Conservation (phyloP, 2,888 invertebrate genomes). For the Cephus nigrinus region DNA sequence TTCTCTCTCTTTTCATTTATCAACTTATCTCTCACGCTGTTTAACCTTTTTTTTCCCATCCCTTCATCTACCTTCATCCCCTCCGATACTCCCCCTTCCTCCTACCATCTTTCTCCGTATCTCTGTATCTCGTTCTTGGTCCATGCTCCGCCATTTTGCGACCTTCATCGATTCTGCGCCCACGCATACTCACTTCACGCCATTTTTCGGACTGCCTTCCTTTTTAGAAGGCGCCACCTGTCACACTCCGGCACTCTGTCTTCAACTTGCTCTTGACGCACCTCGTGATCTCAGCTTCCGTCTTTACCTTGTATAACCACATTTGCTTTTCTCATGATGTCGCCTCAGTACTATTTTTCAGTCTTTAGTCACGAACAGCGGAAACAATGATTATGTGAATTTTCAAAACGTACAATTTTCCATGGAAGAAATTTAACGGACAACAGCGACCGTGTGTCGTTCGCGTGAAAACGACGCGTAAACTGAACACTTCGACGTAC, state of each 20-base stretch:
- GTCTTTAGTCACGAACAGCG: background rate
- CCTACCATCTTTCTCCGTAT: slow-evolving; percentile 27
- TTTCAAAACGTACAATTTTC: background rate
- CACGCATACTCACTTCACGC: slow-evolving; percentile 57
- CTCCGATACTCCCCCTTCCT: slow-evolving; percentile 19
- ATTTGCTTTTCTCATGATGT: slow-evolving; percentile 2
- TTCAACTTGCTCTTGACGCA: background rate
- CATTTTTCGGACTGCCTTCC: slow-evolving; percentile 41
- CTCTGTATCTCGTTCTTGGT: background rate
- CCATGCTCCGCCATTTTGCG: slow-evolving; percentile 57
- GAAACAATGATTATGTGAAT: background rate
- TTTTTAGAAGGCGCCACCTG: slow-evolving; percentile 9
- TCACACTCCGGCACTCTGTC: background rate
- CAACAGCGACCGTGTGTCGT: slow-evolving; percentile 25
- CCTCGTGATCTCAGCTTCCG: background rate
- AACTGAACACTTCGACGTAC: slow-evolving; percentile 35
- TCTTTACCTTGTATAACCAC: background rate
- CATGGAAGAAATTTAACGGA: background rate
- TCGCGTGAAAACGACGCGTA: slow-evolving; percentile 42
- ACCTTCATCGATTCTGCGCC: slow-evolving; percentile 60
- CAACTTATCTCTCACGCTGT: background rate
- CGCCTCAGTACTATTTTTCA: slow-evolving; percentile 9
- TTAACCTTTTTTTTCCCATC: background rate
- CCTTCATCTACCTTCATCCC: background rate
- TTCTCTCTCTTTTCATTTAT: slow-evolving; percentile 21